Evolutionary conservation across 2,888 invertebrate genomes (phyloP), one percentile per base, ranked within the genome.

Genomic region (Scaptomyza polygonia): DNA sequence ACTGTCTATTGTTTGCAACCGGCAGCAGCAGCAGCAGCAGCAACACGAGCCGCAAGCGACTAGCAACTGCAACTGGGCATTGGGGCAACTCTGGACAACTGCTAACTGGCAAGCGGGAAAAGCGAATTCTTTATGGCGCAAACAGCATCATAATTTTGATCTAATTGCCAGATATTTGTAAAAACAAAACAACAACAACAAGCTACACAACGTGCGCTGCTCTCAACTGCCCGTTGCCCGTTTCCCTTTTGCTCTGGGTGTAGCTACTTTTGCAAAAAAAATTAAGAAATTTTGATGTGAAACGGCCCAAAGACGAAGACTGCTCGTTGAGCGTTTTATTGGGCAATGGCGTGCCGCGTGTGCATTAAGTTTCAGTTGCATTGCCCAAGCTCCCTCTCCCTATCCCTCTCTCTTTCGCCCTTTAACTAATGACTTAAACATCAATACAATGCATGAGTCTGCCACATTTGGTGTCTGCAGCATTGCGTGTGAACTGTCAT

Each of bases 131-230:
- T 89, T 89, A 88, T 87, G 77, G 84, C 74, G 65, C 74, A 79
- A 88, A 83, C 79, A 75, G 77, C 81, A 79, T 89, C 85, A 89
- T 89, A 89, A 87, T 81, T 89, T 89, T 84, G 89, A 89, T 89
- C 88, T 89, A 89, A 89, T 89, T 89, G 89, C 77, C 70, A 86
- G 89, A 89, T 89, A 88, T 75, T 76, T 73, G 70, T 66, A 44
- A 67, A 66, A 12, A 32, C 11, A 14, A 36, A 36, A 36, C 1
- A n/a, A 4, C 14, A 76, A 64, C 2, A 3, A 21, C 67, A 72
- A 72, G 67, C 79, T 69, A 72, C 67, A 68, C 47, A 39, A 73
- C 49, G 54, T 62, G 49, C 45, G 52, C 48, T 48, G 32, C 11
- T 11, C 25, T 25, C 25, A 21, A 18, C 48, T 34, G 34, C 30